Evolutionary conservation across 2,888 invertebrate genomes (phyloP).

Genomic region (Odontocerum albicorne): DNA sequence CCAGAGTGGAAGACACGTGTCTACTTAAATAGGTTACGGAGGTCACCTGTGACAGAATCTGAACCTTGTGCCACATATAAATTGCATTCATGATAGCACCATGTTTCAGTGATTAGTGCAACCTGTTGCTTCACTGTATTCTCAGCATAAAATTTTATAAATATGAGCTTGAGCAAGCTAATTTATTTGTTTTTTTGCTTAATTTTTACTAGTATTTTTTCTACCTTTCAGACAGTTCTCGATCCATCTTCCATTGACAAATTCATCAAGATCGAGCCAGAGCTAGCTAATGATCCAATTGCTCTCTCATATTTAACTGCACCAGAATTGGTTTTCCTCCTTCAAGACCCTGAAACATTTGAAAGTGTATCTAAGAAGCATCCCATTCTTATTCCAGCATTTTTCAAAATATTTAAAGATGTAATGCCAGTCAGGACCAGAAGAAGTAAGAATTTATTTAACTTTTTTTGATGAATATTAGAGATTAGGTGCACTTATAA

Average conservation of each 20-base stretch:
- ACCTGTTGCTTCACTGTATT: not conserved
- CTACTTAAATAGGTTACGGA: too few species aligned
- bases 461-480: too few species aligned
- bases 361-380: constrained; percentile 60
- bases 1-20: too few species aligned
- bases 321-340: constrained; percentile 63
- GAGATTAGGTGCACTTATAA: too few species aligned
- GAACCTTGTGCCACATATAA: too few species aligned
- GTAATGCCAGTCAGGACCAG: too few species aligned
- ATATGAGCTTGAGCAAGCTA: too few species aligned
- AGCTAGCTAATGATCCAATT: constrained; percentile 61
- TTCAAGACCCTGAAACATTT: constrained; percentile 61
- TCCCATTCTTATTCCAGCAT: constrained; percentile 63
- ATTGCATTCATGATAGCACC: too few species aligned
- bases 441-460: not conserved
- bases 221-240: constrained; percentile 12
- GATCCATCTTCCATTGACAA: constrained; percentile 49
- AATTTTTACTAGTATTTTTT: too few species aligned
- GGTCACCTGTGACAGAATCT: too few species aligned
- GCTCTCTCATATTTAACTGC: constrained; percentile 67
- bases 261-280: constrained; percentile 63
- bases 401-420: constrained; percentile 22
- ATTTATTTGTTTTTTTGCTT: too few species aligned
- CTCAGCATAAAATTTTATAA: not conserved
- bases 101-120: too few species aligned